These are phyloP conservation scores for Polyergus mexicanus DNA, from an alignment of 1,140 invertebrate genomes.

Conservation along the genomic window DNA sequence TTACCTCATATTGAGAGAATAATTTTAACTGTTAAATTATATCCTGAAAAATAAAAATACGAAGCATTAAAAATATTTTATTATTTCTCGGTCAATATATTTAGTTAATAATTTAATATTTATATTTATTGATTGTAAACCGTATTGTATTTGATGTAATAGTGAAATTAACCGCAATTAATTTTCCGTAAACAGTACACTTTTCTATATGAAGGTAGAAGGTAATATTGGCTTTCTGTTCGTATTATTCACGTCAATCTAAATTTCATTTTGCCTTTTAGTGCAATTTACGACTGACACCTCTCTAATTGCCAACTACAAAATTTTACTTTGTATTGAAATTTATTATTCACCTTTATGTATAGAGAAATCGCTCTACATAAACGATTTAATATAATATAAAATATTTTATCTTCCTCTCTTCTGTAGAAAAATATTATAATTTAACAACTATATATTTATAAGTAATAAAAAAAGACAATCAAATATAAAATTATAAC, in stretches of 20 bases:
- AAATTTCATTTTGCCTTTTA: conserved; percentile 18
- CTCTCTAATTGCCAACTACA: conserved; percentile 17
- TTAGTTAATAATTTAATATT: conserved; percentile 11
- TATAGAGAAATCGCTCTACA: background rate
- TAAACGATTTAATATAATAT: background rate
- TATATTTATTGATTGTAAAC: conserved; percentile 22
- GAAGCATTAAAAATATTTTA: background rate
- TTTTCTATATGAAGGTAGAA: conserved; percentile 19
- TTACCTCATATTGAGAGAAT: background rate
- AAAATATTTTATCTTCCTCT: background rate
- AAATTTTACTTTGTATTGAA: conserved; percentile 13
- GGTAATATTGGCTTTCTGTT: conserved; percentile 36
- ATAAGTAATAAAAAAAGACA: background rate
- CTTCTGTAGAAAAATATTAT: background rate
- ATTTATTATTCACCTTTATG: conserved; percentile 1
- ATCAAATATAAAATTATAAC: background rate
- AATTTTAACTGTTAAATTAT: background rate
- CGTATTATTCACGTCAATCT: conserved; percentile 32
- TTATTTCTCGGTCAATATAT: background rate
- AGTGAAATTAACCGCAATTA: conserved; percentile 53
- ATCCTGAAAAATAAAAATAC: background rate
- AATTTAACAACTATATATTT: background rate
- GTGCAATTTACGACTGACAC: conserved; percentile 23
- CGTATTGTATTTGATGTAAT: conserved; percentile 9
- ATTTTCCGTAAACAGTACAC: conserved; percentile 34